Conservation (phyloP, 2,113 vertebrate species). For the Ptilonorhynchus violaceus region DNA sequence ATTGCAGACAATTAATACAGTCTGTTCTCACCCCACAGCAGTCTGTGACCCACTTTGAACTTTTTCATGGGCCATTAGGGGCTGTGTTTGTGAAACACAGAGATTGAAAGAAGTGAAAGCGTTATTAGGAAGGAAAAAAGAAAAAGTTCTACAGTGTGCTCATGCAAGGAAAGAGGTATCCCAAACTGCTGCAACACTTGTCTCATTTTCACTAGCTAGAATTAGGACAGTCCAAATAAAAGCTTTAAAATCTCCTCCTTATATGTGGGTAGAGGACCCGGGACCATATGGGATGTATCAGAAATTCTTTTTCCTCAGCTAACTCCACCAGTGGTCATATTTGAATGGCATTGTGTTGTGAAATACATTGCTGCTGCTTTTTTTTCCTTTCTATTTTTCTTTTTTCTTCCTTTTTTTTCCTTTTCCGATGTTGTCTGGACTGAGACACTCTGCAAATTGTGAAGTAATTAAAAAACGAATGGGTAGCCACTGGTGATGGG, state of each 20-base stretch:
- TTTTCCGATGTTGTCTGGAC: background rate
- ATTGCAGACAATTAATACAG: conserved; percentile 46
- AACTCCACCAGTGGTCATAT: background rate
- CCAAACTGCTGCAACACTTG: background rate
- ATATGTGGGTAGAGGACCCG: background rate
- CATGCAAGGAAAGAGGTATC: background rate
- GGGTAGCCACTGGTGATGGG: background rate
- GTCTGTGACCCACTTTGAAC: conserved; percentile 42
- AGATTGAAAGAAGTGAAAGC: background rate
- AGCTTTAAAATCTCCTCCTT: background rate
- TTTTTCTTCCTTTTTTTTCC: no score
- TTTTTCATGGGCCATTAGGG: conserved; percentile 1
- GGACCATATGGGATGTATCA: background rate
- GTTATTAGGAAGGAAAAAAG: background rate
- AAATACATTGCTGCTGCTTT: background rate
- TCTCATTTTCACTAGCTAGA: background rate
- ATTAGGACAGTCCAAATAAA: background rate
- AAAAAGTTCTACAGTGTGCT: background rate
- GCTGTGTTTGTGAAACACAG: background rate
- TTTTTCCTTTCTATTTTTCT: background rate
- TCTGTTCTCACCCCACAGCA: conserved; percentile 51
- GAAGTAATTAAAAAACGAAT: background rate
- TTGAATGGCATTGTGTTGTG: background rate
- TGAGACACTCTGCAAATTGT: background rate
- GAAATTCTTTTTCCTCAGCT: background rate